These are phyloP conservation scores for Onychostruthus taczanowskii DNA, from an alignment of 2,113 vertebrate genomes.

Conservation along the genomic window DNA sequence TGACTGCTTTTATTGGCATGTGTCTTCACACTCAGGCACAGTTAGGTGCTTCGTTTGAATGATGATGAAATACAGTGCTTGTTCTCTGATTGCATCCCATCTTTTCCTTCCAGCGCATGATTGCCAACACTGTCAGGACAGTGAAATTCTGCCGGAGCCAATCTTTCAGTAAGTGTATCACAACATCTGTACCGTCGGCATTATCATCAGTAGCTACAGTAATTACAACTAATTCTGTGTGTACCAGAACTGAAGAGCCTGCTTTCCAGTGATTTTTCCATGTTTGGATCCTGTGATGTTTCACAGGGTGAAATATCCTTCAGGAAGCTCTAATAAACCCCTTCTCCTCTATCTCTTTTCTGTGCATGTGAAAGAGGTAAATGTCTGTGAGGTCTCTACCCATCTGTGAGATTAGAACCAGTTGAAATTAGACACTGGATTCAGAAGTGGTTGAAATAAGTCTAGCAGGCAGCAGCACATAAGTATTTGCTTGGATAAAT, in stretches of 20 bases:
- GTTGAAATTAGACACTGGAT: not conserved
- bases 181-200: not conserved
- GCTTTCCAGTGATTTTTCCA: not conserved
- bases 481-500: not conserved
- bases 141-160: constrained; percentile 92
- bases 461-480: not conserved
- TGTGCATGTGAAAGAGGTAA: not conserved
- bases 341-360: not conserved
- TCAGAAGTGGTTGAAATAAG: not conserved
- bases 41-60: constrained; percentile 45
- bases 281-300: not conserved
- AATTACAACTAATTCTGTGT: constrained; percentile 13
- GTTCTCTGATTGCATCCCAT: constrained; percentile 54
- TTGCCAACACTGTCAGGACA: constrained; percentile 91
- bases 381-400: not conserved
- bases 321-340: not conserved
- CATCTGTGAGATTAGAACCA: not conserved
- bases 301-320: not conserved
- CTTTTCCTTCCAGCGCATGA: constrained; percentile 89
- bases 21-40: constrained; percentile 33
- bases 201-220: constrained; percentile 31
- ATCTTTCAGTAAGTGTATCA: constrained; percentile 89
- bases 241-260: not conserved
- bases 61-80: constrained; percentile 45
- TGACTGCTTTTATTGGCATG: constrained; percentile 46